Evolutionary conservation across 1,140 invertebrate genomes (phyloP), one percentile per base, ranked within the genome.

Genomic region (Bombus fervidus): DNA sequence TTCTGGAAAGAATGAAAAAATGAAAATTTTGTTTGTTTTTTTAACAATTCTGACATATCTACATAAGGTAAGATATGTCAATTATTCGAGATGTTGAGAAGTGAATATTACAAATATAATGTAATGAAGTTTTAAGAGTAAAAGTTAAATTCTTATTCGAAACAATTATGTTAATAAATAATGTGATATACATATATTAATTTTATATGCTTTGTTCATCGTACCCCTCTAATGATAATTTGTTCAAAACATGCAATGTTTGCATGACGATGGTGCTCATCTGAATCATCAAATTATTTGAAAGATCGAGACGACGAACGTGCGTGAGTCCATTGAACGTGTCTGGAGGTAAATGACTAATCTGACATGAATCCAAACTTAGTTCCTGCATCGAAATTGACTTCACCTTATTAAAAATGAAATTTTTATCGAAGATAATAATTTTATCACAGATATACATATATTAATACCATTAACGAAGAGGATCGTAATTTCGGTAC

Each of bases 281-380:
- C 53, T 92, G 90, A 69, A 89, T 92, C 87, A 95, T 87, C 31
- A 92, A 81, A 71, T 95, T 95, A 57, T 93, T 91, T 0, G 94
- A 92, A 41, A 95, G 90, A 82, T 95, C 92, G 77, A 95, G 91
- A 8, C 59, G 91, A 73, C 91, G 93, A 79, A 95, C 81, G 41
- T 91, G 87, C 5, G 83, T 84, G 22, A 95, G 79, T 41, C 91
- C 89, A 41, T 80, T 78, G 75, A 95, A 95, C 12, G 89, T 93
- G 22, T 93, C 91, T 6, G 41, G 8, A 12, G 90, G 85, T 59
- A 95, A 81, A 47, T 92, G 75, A 72, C 87, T 92, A 77, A 95
- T 94, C 81, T 85, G 85, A 85, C 94, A 95, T 8, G 81, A 87
- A 74, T 91, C 92, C 47, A 95, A n/a, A 82, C 86, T 89, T 28